Conservation (phyloP, 2,113 vertebrate species). For the Rissa tridactyla region DNA sequence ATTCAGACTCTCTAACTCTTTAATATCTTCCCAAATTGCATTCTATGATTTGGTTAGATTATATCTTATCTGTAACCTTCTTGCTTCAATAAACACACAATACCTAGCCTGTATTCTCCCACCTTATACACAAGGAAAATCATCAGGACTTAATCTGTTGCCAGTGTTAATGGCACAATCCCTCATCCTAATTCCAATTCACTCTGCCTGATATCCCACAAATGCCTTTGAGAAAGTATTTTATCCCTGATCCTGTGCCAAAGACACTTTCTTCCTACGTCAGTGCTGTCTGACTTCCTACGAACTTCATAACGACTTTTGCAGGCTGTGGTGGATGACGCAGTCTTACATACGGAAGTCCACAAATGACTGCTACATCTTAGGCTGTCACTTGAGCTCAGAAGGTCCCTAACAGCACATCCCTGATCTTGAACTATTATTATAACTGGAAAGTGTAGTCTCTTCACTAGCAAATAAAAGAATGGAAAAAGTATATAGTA, state of each 20-base stretch:
- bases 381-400: constrained; percentile 11
- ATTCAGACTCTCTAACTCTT: not conserved
- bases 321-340: not conserved
- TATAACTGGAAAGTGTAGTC: not conserved
- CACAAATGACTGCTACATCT: not conserved
- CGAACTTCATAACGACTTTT: constrained; percentile 31
- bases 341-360: not conserved
- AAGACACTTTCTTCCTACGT: constrained; percentile 44
- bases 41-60: constrained; percentile 48
- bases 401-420: not conserved
- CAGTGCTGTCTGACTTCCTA: constrained; percentile 5
- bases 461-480: not conserved
- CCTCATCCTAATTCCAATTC: constrained; percentile 31
- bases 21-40: constrained; percentile 24
- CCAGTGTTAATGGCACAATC: not conserved
- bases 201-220: constrained; percentile 26
- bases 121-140: not conserved
- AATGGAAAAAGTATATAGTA: not conserved
- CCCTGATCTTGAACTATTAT: constrained; percentile 14
- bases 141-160: constrained; percentile 18
- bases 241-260: constrained; percentile 41
- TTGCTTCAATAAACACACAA: constrained; percentile 34
- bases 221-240: constrained; percentile 49
- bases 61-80: constrained; percentile 46
- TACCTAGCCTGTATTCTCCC: constrained; percentile 34